Evolutionary conservation across 2,888 invertebrate species (phyloP).

Genomic region (Agrochola lychnidis): DNA sequence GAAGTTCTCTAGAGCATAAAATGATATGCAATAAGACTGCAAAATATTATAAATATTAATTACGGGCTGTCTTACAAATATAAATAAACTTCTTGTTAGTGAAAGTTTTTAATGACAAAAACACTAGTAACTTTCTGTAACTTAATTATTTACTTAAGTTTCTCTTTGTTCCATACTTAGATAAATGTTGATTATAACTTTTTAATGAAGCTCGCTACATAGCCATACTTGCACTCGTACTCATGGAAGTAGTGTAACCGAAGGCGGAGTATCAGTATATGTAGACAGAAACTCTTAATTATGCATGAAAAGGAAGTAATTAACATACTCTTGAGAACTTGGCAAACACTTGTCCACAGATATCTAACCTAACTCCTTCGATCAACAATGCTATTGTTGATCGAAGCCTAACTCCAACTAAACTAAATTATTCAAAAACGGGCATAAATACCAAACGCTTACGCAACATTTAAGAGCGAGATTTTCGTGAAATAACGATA

Average conservation of each 20-base stretch:
- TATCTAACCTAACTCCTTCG: background rate
- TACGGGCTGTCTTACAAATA: background rate
- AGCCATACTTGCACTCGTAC: background rate
- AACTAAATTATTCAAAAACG: background rate
- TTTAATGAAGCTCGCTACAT: slow-evolving; percentile 22
- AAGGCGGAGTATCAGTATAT: background rate
- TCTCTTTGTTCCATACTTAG: background rate
- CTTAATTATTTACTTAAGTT: slow-evolving; percentile 4
- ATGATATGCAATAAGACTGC: slow-evolving; percentile 31
- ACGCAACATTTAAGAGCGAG: background rate
- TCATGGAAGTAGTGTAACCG: background rate
- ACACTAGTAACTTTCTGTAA: background rate
- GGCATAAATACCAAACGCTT: background rate
- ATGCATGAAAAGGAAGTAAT: background rate
- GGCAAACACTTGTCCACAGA: background rate
- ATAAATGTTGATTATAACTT: slow-evolving; percentile 25
- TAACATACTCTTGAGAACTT: background rate
- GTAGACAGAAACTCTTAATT: background rate
- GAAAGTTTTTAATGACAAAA: slow-evolving; percentile 1
- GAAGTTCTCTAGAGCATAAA: slow-evolving; percentile 28
- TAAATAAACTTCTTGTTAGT: slow-evolving; percentile 3
- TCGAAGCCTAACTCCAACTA: no score
- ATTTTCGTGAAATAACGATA: background rate
- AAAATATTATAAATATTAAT: slow-evolving; percentile 11
- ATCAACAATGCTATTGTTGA: no score